Evolutionary conservation across 2,888 invertebrate genomes (phyloP).

Genomic region (Chamaedrilus cognettii): DNA sequence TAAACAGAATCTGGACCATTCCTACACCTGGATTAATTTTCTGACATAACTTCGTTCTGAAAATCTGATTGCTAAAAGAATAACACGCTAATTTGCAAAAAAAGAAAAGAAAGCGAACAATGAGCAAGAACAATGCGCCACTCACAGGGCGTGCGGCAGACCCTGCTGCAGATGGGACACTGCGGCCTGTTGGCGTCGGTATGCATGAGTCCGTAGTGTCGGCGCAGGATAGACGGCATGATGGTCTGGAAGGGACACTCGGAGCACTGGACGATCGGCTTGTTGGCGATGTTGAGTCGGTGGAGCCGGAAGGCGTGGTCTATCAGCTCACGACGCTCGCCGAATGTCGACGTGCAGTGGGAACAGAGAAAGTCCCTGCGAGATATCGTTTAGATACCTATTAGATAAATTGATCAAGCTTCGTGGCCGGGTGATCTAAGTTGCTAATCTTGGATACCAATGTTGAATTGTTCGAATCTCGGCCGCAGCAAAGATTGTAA

Average conservation of each 20-base stretch:
- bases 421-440: too few relatives aligned
- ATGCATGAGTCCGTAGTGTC: conserved; percentile 1
- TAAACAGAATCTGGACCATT: too few relatives aligned
- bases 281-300: conserved; percentile 8
- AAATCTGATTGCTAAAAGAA: too few relatives aligned
- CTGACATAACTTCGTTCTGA: too few relatives aligned
- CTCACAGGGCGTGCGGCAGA: conserved; percentile 8
- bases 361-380: conserved; percentile 12
- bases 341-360: conserved; percentile 6
- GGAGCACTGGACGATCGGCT: conserved; percentile 3
- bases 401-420: too few relatives aligned
- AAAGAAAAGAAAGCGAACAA: too few relatives aligned
- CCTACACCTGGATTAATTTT: too few relatives aligned
- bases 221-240: neutral
- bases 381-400: too few relatives aligned
- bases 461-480: too few relatives aligned
- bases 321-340: conserved; percentile 1
- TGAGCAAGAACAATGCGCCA: neutral
- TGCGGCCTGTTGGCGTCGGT: neutral
- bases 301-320: conserved; percentile 11
- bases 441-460: too few relatives aligned
- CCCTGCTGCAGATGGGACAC: conserved; percentile 5
- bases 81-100: too few relatives aligned
- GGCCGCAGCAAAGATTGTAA: too few relatives aligned
- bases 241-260: conserved; percentile 8